Evolutionary conservation across 2,113 vertebrate genomes (phyloP), one percentile per base, ranked within the genome.

Genomic region (Seriola quinqueradiata): DNA sequence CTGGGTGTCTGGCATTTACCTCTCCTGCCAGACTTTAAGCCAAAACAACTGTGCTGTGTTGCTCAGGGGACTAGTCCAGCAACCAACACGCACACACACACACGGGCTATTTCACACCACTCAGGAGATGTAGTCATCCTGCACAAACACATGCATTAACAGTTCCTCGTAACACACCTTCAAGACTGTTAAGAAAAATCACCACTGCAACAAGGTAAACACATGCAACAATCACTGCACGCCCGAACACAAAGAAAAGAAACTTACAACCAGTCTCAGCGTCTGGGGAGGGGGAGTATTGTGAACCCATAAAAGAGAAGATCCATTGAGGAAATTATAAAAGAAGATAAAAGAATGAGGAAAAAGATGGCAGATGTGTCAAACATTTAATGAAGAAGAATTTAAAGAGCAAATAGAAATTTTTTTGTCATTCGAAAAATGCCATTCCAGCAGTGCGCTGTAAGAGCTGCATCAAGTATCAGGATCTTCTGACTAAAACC

Each of bases 201-300:
- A 91, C 44, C 87, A 93, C 90, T 77, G 89, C 90, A 92, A 89
- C 84, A 86, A 79, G 60, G 74, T 82, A 92, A 90, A 93, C 76
- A 64, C 93, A 94, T 94, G 92, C 92, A 92, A 68, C 69, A 85
- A 67, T 76, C 81, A 92, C 67, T 64, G 76, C 90, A 94, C 79
- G 59, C 88, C 70, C 83, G 90, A 85, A 91, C 85, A 90, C 84
- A 85, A 68, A 77, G 77, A 75, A 50, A 66, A 58, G 46, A 75
- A 87, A 94, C 94, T 94, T 94, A 95, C 94, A 90, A 92, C 84
- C 79, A 71, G 63, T 58, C 44, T 93, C 77, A 87, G 82, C 74
- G 44, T 77, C 86, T 85, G 87, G 82, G 70, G 81, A 80, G 25
- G 14, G 59, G 83, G 17, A 69, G 77, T 68, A 83, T 77, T 48